A percentile compares a stretch with the other conserved stretches of the same genome.
Evolutionary conservation across 2,113 vertebrate species (phyloP).

Genomic region (Calidris pygmaea): DNA sequence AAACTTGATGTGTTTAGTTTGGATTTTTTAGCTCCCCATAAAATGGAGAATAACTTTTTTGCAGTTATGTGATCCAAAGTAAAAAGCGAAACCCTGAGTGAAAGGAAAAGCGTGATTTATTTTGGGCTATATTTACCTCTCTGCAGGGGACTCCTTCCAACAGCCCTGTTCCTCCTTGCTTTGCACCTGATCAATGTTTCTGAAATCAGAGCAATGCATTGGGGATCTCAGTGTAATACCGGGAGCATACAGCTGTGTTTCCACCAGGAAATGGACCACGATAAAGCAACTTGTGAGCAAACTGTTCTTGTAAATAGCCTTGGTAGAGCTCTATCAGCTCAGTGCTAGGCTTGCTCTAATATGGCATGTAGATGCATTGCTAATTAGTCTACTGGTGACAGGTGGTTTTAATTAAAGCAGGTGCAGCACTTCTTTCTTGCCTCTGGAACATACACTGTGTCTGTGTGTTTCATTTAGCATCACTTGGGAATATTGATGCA

Average conservation of each 20-base stretch:
- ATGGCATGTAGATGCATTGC: background rate
- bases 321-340: background rate
- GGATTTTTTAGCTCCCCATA: background rate
- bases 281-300: background rate
- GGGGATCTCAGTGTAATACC: background rate
- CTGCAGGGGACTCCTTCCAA: background rate
- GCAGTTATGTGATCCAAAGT: background rate
- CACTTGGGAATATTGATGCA: background rate
- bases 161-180: background rate
- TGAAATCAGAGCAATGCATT: accelerated
- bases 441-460: accelerated
- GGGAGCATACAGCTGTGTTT: background rate
- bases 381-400: background rate
- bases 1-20: background rate
- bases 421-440: background rate
- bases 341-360: background rate
- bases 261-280: accelerated
- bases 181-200: background rate
- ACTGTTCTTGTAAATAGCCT: background rate
- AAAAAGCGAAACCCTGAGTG: background rate
- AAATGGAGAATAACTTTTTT: background rate
- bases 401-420: background rate
- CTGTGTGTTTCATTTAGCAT: background rate
- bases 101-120: background rate
- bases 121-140: background rate